Percentiles rank a stretch among this genome's conserved stretches.
Evolutionary conservation across 2,888 invertebrate genomes (phyloP).

Genomic region (Spilosoma lubricipeda): DNA sequence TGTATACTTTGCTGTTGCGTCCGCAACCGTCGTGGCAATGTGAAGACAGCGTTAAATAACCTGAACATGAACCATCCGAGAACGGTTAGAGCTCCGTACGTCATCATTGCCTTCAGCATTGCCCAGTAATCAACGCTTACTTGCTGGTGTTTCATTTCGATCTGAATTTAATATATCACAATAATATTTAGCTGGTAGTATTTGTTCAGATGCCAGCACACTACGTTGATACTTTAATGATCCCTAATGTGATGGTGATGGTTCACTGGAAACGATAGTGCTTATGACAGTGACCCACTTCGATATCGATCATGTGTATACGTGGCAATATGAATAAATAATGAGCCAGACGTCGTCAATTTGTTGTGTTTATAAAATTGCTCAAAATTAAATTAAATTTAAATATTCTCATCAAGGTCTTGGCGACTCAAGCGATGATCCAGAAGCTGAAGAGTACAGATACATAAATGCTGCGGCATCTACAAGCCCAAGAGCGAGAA

Average conservation of each 20-base stretch:
- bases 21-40: constrained; percentile 87
- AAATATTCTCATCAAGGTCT: no score
- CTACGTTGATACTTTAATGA: constrained; percentile 17
- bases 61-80: constrained; percentile 89
- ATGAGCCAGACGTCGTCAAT: constrained; percentile 69
- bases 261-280: constrained; percentile 50
- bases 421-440: no score
- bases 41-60: constrained; percentile 88
- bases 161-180: background rate
- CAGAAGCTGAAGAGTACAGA: no score
- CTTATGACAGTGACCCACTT: constrained; percentile 73
- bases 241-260: constrained; percentile 45
- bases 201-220: background rate
- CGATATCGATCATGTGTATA: constrained; percentile 66
- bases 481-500: background rate
- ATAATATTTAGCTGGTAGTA: background rate
- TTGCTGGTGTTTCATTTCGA: constrained; percentile 88
- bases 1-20: constrained; percentile 84
- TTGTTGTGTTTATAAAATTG: constrained; percentile 12
- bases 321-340: constrained; percentile 71
- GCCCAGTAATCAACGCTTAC: constrained; percentile 89
- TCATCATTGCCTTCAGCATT: constrained; percentile 88
- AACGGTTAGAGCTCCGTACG: constrained; percentile 87
- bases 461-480: background rate
- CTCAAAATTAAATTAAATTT: background rate